Conservation (phyloP, 2,797 vertebrate species). For the Sorex maritimensis region DNA sequence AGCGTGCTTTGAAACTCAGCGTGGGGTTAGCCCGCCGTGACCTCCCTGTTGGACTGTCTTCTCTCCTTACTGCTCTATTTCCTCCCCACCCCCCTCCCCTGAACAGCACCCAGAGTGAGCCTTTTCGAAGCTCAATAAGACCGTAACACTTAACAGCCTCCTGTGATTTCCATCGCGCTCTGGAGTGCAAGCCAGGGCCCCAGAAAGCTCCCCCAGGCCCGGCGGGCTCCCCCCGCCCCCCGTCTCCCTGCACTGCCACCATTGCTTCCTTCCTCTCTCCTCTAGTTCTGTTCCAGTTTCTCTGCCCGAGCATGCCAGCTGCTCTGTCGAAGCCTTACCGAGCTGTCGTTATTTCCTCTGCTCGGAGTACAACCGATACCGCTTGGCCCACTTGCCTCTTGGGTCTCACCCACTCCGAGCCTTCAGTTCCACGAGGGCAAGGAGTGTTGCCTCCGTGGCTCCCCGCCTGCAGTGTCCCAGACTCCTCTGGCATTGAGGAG, state of each 20-base stretch:
- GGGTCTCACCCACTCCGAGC: neutral
- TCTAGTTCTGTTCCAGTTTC: neutral
- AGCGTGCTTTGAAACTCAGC: constrained; percentile 3
- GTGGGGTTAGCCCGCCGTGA: neutral
- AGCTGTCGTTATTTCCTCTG: neutral
- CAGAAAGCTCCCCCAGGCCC: neutral
- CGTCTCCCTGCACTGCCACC: neutral
- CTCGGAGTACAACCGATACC: neutral
- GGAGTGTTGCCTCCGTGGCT: neutral
- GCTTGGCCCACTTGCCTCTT: neutral
- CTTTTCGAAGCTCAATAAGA: constrained; percentile 6
- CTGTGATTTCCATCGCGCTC: neutral
- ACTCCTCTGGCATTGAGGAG: neutral
- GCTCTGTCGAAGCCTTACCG: neutral
- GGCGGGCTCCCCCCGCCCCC: neutral
- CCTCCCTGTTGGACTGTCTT: neutral
- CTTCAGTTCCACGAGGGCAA: neutral
- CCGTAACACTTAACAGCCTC: neutral
- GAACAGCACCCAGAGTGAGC: neutral
- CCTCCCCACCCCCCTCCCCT: neutral
- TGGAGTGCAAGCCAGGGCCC: neutral
- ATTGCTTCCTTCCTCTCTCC: neutral
- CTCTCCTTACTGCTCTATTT: neutral
- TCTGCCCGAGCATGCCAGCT: neutral
- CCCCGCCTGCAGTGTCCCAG: neutral